phyloP scores from a whole-genome alignment of 2,113 vertebrate genomes.

The Corythornis madagascariensis region DNA sequence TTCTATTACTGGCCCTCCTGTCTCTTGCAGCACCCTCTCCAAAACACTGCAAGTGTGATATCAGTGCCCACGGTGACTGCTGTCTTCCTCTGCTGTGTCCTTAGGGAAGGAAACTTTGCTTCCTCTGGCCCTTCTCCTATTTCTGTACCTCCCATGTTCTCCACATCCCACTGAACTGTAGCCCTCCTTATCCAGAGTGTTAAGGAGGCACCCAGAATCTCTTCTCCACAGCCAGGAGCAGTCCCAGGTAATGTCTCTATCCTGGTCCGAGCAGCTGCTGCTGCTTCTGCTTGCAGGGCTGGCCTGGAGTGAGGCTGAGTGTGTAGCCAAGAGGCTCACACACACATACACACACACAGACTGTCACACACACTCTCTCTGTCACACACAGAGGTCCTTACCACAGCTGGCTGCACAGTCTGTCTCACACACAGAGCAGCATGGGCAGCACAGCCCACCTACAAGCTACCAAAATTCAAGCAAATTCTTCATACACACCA shows the following conservation, averaged over 20 bases:
- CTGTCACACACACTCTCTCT: too few species aligned
- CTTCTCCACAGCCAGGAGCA: neutral
- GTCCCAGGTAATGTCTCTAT: neutral
- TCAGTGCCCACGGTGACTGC: neutral
- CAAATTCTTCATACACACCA: neutral
- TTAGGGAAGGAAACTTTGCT: neutral
- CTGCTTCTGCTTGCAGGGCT: neutral
- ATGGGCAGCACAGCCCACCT: neutral
- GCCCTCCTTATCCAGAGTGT: neutral
- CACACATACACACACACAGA: too few species aligned
- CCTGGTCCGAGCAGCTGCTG: neutral
- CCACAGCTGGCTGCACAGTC: neutral
- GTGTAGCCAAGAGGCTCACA: neutral
- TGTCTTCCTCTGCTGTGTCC: neutral
- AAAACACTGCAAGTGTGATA: neutral
- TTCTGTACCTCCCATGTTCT: neutral
- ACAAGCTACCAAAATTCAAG: neutral
- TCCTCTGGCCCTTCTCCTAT: neutral
- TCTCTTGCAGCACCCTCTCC: neutral
- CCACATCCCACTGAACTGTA: neutral
- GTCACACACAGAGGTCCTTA: neutral
- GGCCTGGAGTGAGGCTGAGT: neutral
- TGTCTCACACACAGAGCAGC: neutral
- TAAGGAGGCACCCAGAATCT: rapidly evolving
- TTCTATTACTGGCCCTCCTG: neutral